Base-by-base conservation (phyloP, 2,797 vertebrate species). In the Cirrhinus mrigala region DNA sequence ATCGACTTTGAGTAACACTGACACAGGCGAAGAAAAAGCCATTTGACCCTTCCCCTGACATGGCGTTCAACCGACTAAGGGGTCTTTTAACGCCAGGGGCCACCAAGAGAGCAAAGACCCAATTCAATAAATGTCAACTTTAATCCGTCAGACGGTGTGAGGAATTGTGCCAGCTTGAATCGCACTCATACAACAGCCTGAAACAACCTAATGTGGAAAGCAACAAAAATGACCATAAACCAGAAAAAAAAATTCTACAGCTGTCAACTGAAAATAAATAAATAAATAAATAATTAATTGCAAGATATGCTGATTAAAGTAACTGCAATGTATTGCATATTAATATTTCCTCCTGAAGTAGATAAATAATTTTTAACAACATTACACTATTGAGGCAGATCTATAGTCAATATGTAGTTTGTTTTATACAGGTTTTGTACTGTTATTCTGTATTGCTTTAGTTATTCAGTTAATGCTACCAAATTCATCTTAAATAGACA, bases 91-190 rank as follows among this genome's bases (percentile, higher is more conserved):
- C 3, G 22, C 68, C 58, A 68, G 14, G 22, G 82, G 60, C n/a
- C 60, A 68, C 58, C 60, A 76, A 27, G 46, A 83, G 46, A 76
- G 46, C 33, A 40, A 46, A 78, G 73, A 64, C 29, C 29, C 74
- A 56, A 68, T 78, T 68, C 29, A 84, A 56, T 84, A 77, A 84
- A 76, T 68, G 82, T 78, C 82, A 68, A n/a, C 58, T 66, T 27
- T 52, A 66, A 83, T 77, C 60, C 16, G 4, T 83, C 71, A 76
- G 56, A 37, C 0, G 20, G 27, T 66, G 27, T 50, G 46, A 68
- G 46, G 20, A 68, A 66, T 24, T 5, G 4, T 15, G 1, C 48
- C 15, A 12, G 29, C 80, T 71, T 69, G 48, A 66, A 2, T 29
- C n/a, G 1, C 37, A 12, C 4, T 62, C 22, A 79, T 46, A 10